phyloP scores from a whole-genome alignment of 2,797 vertebrate genomes.

The Mus spretus region DNA sequence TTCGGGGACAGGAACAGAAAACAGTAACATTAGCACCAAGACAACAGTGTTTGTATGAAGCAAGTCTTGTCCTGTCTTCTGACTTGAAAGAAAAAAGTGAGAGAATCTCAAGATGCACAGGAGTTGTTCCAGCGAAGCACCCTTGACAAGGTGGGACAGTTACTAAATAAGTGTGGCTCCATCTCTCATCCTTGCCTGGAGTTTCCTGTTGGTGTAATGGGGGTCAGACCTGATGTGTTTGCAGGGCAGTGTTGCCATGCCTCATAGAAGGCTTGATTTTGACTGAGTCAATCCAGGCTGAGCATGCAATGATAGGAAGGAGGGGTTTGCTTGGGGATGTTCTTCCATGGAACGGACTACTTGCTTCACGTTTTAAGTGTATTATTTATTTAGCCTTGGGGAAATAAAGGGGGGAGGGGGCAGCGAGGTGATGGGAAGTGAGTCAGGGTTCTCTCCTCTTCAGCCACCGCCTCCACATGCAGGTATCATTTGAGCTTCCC shows the following conservation, averaged over 20 bases:
- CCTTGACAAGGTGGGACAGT: background rate
- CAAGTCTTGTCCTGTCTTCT: background rate
- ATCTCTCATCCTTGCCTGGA: background rate
- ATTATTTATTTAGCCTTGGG: constrained; percentile 59
- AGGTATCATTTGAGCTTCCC: background rate
- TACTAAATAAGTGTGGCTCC: background rate
- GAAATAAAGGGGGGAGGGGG: background rate
- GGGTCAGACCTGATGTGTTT: background rate
- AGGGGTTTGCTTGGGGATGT: background rate
- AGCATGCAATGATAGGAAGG: background rate
- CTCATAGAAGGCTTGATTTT: background rate
- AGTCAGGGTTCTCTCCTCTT: background rate
- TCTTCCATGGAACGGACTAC: background rate
- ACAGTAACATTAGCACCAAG: too few relatives aligned
- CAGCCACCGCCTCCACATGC: background rate
- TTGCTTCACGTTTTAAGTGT: background rate
- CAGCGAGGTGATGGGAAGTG: background rate
- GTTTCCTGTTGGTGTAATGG: background rate
- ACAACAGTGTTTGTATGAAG: background rate
- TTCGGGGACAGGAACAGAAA: too few relatives aligned
- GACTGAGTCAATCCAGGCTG: background rate
- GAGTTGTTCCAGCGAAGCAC: background rate
- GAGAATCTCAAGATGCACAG: background rate
- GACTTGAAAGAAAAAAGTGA: background rate
- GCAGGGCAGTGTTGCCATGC: background rate